Base-by-base conservation (phyloP, 2,888 invertebrate genomes). In the Aelia acuminata region DNA sequence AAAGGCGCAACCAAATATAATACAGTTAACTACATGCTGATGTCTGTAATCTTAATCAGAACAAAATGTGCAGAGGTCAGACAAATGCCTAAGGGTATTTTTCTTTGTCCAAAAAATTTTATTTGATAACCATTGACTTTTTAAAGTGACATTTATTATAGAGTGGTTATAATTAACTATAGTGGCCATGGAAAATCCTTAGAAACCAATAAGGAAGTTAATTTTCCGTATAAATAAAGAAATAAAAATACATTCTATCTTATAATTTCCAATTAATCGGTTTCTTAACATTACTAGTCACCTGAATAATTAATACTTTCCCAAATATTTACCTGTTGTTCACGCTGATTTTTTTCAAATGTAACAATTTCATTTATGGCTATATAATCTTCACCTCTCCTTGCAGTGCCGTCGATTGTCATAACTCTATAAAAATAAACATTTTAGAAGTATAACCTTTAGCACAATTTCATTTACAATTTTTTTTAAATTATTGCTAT, bases 391-490 rank as follows among this genome's bases (percentile, higher is more conserved):
- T 93, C 92, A n/a, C 92, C 92, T 84, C 93, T 93, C 89, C 92
- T 92, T 0, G 94, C 94, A 3, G 94, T 93, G 75, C 94, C 94
- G 91, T 94, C 94, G 35, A 94, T 93, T 3, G 94, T 94, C 90
- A 94, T 94, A 63, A 94, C 93, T 88, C 93, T 93, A 89, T 53
- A 91, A 90, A n/a, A 49, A 31, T 26, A 89, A 70, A 75, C n/a
- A 43, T 31, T 15, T 7, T 35, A 70, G 18, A 18, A 70, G 18
- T 35, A 84, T 47, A 49, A 0, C 22, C 26, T 43, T 88, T 86
- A 85, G 48, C n/a, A 88, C 70, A 89, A 87, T 84, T 87, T 20
- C 47, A 88, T 43, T 50, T 47, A 89, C 88, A 8, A n/a, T 87
- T 84, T 87, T 22, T 47, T 87, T 3, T n/a, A 39, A 39, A 63